Conservation (phyloP, 2,797 vertebrate species). For the Alcedo quadribrachys region DNA sequence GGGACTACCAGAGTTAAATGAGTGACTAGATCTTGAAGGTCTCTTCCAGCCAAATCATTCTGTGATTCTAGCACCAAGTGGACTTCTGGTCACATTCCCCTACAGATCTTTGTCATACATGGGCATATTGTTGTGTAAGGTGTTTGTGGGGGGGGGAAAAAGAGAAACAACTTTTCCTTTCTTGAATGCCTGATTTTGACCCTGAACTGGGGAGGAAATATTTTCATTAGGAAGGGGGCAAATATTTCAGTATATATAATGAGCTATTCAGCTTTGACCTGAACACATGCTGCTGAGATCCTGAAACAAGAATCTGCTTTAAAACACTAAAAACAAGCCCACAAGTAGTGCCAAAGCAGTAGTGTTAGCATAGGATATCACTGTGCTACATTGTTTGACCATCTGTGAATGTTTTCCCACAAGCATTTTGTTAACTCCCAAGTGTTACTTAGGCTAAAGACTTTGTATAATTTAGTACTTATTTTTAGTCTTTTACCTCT, state of each 20-base stretch:
- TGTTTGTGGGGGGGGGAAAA: background rate
- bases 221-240: background rate
- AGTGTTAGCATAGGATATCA: background rate
- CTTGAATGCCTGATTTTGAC: background rate
- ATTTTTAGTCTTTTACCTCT: slow-evolving; percentile 52
- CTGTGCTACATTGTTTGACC: slow-evolving; percentile 7
- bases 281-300: background rate
- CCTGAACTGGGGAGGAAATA: background rate
- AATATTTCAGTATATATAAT: background rate
- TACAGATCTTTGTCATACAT: background rate
- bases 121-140: background rate
- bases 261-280: background rate
- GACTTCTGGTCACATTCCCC: background rate
- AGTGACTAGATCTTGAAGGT: background rate
- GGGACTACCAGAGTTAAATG: background rate
- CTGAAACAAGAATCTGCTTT: background rate
- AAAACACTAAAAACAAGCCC: background rate
- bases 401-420: background rate
- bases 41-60: too few species aligned
- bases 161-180: background rate
- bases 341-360: background rate
- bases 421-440: slow-evolving; percentile 50
- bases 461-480: slow-evolving; percentile 17
- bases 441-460: slow-evolving; percentile 30
- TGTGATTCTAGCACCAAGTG: background rate